phyloP scores from a whole-genome alignment of 2,113 vertebrate species.

The Antennarius striatus region DNA sequence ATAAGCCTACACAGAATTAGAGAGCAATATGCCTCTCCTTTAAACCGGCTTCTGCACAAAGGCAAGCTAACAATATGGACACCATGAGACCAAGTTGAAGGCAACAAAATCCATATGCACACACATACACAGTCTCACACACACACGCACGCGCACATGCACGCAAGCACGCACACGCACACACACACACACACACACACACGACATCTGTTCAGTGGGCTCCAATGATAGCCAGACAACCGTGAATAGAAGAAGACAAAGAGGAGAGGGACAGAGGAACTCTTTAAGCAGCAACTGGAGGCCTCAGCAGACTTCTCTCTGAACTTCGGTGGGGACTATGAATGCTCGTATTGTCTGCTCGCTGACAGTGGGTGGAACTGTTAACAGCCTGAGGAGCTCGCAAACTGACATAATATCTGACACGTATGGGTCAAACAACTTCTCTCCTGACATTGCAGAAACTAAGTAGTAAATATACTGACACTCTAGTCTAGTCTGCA shows the following conservation, averaged over 20 bases:
- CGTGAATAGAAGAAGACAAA: slow-evolving; percentile 12
- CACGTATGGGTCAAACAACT: too few relatives aligned
- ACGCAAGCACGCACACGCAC: too few relatives aligned
- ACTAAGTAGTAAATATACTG: too few relatives aligned
- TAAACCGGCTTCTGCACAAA: neutral
- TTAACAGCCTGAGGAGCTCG: slow-evolving; percentile 37
- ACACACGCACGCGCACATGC: too few relatives aligned
- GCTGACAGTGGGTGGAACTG: slow-evolving; percentile 37
- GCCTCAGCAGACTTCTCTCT: slow-evolving; percentile 13
- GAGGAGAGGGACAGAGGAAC: slow-evolving; percentile 38
- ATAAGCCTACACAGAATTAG: slow-evolving; percentile 25
- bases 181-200: too few relatives aligned
- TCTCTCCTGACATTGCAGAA: too few relatives aligned
- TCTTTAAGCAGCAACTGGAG: slow-evolving; percentile 47
- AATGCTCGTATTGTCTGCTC: slow-evolving; percentile 56
- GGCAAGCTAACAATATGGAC: neutral
- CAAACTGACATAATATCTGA: slow-evolving; percentile 2
- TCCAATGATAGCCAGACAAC: slow-evolving; percentile 6
- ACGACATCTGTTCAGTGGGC: neutral
- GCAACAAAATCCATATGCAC: too few relatives aligned
- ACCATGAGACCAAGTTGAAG: neutral
- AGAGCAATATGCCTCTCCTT: neutral
- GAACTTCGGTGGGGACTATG: slow-evolving; percentile 44
- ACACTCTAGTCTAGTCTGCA: too few relatives aligned
- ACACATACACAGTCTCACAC: too few relatives aligned